Conservation (phyloP, 1,140 invertebrate species). For the Papilio dardanus region DNA sequence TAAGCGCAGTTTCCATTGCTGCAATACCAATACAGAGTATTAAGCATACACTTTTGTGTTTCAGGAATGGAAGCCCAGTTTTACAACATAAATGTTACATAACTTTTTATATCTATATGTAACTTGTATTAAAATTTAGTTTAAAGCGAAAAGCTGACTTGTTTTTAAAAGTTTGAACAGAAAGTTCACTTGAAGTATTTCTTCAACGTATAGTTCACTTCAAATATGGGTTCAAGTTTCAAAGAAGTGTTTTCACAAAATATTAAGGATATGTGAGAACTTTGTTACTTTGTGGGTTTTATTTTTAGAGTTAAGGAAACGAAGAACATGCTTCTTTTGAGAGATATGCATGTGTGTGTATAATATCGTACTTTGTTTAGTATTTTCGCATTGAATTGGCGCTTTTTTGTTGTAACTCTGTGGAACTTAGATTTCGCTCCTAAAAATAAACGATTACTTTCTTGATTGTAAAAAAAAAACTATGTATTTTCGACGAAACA, state of each 20-base stretch:
- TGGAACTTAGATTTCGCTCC: neutral
- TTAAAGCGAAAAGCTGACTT: slow-evolving; percentile 18
- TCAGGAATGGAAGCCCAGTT: too few species aligned
- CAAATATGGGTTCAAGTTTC: slow-evolving; percentile 32
- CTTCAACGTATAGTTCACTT: slow-evolving; percentile 28
- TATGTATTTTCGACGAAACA: neutral
- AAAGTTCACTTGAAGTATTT: slow-evolving; percentile 26
- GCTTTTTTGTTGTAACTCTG: neutral
- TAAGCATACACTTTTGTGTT: too few species aligned
- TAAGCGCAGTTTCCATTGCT: neutral
- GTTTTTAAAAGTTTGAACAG: slow-evolving; percentile 17
- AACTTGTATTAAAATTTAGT: slow-evolving; percentile 13
- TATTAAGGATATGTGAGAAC: slow-evolving; percentile 30
- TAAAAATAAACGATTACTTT: too few species aligned
- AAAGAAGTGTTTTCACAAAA: slow-evolving; percentile 33
- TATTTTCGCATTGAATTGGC: neutral
- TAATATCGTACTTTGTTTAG: neutral
- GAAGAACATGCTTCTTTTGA: slow-evolving; percentile 11
- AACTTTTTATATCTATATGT: neutral
- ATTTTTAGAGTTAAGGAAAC: slow-evolving; percentile 18
- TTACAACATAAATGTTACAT: neutral
- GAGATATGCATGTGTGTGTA: neutral
- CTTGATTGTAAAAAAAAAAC: neutral
- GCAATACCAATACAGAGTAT: too few species aligned
- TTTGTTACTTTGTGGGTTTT: slow-evolving; percentile 24